phyloP scores from a whole-genome alignment of 2,113 vertebrate species.

The Lontra canadensis region DNA sequence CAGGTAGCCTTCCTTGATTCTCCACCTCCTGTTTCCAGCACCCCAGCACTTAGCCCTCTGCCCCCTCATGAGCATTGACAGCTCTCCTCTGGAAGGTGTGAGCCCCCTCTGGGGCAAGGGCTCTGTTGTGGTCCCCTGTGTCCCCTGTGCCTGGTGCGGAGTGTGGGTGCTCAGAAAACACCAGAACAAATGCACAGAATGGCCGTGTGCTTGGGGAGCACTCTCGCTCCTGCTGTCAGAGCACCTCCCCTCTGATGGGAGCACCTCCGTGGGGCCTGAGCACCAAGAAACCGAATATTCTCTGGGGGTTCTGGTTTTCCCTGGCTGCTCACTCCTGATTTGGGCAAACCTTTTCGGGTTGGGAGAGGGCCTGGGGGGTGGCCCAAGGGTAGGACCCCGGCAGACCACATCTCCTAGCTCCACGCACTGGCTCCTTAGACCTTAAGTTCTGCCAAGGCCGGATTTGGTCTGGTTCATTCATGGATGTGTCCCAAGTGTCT shows the following conservation, averaged over 20 bases:
- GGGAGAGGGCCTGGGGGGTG: not conserved
- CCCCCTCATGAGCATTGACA: not conserved
- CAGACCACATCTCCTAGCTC: not conserved
- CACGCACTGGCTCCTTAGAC: not conserved
- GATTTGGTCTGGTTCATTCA: not conserved
- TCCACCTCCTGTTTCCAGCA: not conserved
- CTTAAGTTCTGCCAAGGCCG: not conserved
- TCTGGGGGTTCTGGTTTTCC: not conserved
- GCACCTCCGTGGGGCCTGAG: not conserved
- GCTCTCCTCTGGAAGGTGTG: not conserved
- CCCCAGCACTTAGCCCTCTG: not conserved
- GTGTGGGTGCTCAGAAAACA: not conserved
- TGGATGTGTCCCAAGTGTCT: not conserved
- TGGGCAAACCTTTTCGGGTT: not conserved
- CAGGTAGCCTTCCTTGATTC: not conserved
- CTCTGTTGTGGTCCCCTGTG: no score
- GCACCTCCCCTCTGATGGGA: not conserved
- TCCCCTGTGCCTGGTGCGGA: not conserved
- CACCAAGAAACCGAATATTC: not conserved
- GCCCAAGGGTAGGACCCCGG: no score
- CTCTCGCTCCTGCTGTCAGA: not conserved
- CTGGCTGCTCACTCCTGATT: not conserved
- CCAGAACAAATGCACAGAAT: not conserved
- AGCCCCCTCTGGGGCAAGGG: not conserved
- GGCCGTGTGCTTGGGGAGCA: not conserved